Evolutionary conservation across 2,888 invertebrate species (phyloP).

Genomic region (Macrosoma leucophasiata): DNA sequence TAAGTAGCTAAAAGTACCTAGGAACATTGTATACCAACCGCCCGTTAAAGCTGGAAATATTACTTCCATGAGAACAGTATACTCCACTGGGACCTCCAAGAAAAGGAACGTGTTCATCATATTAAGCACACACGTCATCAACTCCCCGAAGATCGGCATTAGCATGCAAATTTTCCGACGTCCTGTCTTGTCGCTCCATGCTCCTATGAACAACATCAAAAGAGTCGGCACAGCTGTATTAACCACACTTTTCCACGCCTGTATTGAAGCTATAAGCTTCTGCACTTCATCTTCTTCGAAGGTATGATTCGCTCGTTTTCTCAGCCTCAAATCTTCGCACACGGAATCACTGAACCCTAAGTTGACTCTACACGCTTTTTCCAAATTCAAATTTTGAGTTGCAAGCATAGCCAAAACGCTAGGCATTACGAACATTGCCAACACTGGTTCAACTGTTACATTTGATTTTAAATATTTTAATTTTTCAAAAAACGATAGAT

Average conservation of each 20-base stretch:
- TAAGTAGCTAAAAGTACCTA: slow-evolving; percentile 77
- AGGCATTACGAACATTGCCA: slow-evolving; percentile 79
- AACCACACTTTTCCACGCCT: slow-evolving; percentile 73
- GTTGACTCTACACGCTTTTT: slow-evolving; percentile 90
- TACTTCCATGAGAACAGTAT: slow-evolving; percentile 71
- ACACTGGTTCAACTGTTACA: slow-evolving; percentile 80
- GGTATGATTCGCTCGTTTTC: slow-evolving; percentile 81
- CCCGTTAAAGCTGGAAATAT: slow-evolving; percentile 71
- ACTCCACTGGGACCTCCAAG: slow-evolving; percentile 69
- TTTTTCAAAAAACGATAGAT: slow-evolving; percentile 57
- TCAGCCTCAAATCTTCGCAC: slow-evolving; percentile 81
- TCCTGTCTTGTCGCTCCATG: slow-evolving; percentile 78
- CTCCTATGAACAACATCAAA: slow-evolving; percentile 76
- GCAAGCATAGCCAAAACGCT: slow-evolving; percentile 81
- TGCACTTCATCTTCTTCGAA: slow-evolving; percentile 80
- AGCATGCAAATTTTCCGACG: slow-evolving; percentile 76
- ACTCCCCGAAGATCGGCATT: slow-evolving; percentile 73
- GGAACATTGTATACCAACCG: slow-evolving; percentile 75
- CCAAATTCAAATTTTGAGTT: slow-evolving; percentile 88
- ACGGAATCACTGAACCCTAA: slow-evolving; percentile 80
- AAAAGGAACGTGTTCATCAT: slow-evolving; percentile 74
- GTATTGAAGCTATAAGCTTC: slow-evolving; percentile 71
- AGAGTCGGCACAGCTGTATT: slow-evolving; percentile 71
- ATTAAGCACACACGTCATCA: slow-evolving; percentile 65
- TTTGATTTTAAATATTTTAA: slow-evolving; percentile 67